Conservation (phyloP, 1,140 invertebrate genomes). For the Chlorops oryzae region DNA sequence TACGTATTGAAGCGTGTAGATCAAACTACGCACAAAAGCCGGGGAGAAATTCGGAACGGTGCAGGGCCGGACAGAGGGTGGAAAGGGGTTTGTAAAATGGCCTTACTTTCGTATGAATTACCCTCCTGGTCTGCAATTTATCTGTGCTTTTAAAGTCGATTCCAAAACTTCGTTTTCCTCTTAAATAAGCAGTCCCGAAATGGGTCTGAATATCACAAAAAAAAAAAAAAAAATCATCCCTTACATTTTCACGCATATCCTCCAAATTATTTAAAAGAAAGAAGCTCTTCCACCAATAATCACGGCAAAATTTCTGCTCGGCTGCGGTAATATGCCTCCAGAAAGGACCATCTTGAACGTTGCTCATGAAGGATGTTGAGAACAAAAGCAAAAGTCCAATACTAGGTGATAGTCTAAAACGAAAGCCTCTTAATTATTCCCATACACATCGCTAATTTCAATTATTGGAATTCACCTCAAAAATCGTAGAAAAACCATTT, state of each 20-base stretch:
- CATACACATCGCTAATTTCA: background rate
- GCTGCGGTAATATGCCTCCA: slow-evolving; percentile 48
- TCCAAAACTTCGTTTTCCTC: no score
- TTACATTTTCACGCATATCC: slow-evolving; percentile 8
- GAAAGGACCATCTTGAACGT: slow-evolving; percentile 49
- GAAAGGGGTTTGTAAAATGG: no score
- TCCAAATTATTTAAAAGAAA: slow-evolving; percentile 57
- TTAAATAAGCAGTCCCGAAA: no score
- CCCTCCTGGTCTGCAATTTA: no score
- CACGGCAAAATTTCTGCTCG: slow-evolving; percentile 52
- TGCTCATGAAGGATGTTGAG: slow-evolving; percentile 46
- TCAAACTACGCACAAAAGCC: no score
- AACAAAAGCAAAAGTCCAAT: slow-evolving; percentile 50
- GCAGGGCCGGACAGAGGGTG: no score
- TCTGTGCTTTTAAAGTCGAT: no score
- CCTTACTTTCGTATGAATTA: no score
- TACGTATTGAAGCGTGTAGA: no score
- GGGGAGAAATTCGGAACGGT: no score
- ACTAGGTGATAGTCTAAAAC: slow-evolving; percentile 50
- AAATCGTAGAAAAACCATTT: slow-evolving; percentile 48
- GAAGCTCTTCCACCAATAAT: slow-evolving; percentile 63
- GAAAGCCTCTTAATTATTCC: background rate
- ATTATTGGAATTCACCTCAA: slow-evolving; percentile 42
- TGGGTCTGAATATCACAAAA: no score
- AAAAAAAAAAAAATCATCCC: background rate